Base-by-base conservation (phyloP, 2,888 invertebrate species). In the Phasia obesa region DNA sequence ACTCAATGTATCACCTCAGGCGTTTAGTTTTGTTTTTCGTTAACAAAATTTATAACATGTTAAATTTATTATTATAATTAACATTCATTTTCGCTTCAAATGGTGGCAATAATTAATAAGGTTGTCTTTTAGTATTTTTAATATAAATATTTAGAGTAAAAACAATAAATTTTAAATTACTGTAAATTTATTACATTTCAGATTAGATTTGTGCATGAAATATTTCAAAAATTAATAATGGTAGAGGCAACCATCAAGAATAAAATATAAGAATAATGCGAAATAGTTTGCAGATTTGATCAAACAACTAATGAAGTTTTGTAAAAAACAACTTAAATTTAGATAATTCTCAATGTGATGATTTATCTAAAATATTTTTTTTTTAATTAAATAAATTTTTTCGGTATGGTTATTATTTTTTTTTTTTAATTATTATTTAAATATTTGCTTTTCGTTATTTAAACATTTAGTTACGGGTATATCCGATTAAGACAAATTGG, bases 41-140 rank as follows among this genome's bases (percentile, higher is more conserved):
- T 65, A 79, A 59, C 73, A 59, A 57, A 65, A 59, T 51, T 38
- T 65, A 51, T 47, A 71, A 65, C 55, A 31, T 62, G 57, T 42
- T 51, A 27, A 57, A 71, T 60, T 67, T 67, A 65, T 67, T 67
- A 44, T 53, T 60, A 60, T 27, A 53, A 23, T 65, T 19, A 79
- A 53, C 53, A 73, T 65, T 67, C 27, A 79, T 79, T 73, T 73
- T 59, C 25, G 35, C 25, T 59, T 47, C 25, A 53, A 79, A 53
- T 73, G 25, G 23, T 73, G 73, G 73, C 73, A 70, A 70, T 57
- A 70, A 77, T 77, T 62, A 77, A 70, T 77, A 62, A 62, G 38
- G 55, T 19, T 77, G 59, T 69, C 60, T 44, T n/a, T 69, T 57
- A 23, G 11, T 27, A 25, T 44, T 47, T 60, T 21, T 15, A 55